These are phyloP conservation scores for Trichechus manatus DNA, from an alignment of 2,113 vertebrate species.

Conservation along the genomic window DNA sequence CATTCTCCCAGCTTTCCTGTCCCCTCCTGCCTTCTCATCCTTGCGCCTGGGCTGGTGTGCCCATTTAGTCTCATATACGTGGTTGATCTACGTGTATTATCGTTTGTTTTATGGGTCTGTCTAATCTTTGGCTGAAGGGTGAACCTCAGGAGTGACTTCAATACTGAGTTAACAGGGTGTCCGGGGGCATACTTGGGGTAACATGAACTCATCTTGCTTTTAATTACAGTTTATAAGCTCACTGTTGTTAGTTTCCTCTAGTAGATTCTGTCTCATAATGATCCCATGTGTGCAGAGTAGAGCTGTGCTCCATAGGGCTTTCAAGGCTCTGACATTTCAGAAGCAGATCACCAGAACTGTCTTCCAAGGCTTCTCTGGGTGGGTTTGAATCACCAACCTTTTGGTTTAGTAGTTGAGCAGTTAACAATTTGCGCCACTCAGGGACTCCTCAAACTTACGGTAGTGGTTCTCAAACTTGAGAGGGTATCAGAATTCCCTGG, in stretches of 20 bases:
- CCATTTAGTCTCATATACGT: too few relatives aligned
- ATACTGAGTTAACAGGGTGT: too few relatives aligned
- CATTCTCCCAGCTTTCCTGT: too few relatives aligned
- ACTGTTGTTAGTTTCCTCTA: background rate
- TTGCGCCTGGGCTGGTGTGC: too few relatives aligned
- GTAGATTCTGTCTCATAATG: background rate
- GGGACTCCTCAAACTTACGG: background rate
- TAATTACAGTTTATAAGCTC: background rate
- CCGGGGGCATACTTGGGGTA: background rate
- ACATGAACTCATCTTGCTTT: background rate
- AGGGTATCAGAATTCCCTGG: background rate
- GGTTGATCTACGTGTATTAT: too few relatives aligned
- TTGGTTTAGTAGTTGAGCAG: background rate
- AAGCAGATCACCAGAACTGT: background rate
- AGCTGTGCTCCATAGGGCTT: background rate
- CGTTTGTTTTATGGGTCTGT: too few relatives aligned
- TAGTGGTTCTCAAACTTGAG: background rate
- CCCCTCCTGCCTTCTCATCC: too few relatives aligned
- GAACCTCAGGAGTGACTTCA: too few relatives aligned
- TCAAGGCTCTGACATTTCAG: background rate
- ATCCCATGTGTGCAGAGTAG: background rate
- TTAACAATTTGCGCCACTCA: background rate
- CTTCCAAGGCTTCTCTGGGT: background rate
- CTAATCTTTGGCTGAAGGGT: too few relatives aligned
- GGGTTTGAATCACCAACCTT: background rate